Evolutionary conservation across 2,888 invertebrate species (phyloP).

Genomic region (Labia minor): DNA sequence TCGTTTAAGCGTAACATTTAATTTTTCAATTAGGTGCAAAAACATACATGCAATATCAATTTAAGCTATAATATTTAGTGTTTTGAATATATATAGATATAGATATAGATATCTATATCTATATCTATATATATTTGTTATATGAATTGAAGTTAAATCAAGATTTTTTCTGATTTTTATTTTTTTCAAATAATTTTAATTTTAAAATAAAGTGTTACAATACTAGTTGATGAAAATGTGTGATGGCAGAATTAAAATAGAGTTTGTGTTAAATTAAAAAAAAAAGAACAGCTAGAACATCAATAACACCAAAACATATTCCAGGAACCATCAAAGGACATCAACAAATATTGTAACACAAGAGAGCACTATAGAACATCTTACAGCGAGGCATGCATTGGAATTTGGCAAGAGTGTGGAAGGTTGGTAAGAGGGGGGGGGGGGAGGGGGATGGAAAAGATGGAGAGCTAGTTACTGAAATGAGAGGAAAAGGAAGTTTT

Average conservation of each 20-base stretch:
- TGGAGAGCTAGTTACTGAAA: neutral
- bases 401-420: neutral
- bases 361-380: neutral
- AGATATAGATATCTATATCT: no score
- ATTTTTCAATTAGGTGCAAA: neutral
- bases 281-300: neutral
- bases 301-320: neutral
- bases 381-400: constrained; percentile 13
- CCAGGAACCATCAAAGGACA: constrained; percentile 2
- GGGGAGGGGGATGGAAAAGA: neutral
- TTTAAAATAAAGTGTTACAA: neutral
- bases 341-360: constrained; percentile 13
- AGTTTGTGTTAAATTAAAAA: neutral
- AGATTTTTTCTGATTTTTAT: no score
- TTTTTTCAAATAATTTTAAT: neutral
- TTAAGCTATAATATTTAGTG: neutral
- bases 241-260: neutral
- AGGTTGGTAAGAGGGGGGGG: neutral
- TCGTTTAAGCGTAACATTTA: constrained; percentile 3
- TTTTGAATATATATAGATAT: neutral
- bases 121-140: neutral
- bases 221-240: constrained; percentile 6
- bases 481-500: constrained; percentile 13
- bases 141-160: no score
- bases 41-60: neutral